Conservation (phyloP, 2,113 vertebrate species). For the Podarcis cretensis region DNA sequence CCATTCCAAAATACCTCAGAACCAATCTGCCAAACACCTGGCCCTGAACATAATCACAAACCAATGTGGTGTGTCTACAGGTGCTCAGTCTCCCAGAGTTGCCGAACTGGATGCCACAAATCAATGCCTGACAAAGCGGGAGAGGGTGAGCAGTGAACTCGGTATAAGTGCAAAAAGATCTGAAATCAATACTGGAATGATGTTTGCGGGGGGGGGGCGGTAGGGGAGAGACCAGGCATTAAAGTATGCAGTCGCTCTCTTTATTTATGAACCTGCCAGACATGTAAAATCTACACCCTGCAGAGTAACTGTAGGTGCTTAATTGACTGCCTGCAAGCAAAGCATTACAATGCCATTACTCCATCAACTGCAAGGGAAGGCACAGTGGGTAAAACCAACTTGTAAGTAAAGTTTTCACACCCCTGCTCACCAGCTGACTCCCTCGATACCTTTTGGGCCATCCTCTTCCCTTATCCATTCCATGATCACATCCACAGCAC, state of each 20-base stretch:
- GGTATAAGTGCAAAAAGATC: neutral
- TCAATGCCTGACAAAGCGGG: neutral
- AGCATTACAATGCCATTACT: constrained; percentile 65
- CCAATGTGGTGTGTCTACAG: neutral
- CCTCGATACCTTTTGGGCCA: constrained; percentile 49
- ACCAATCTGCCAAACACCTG: neutral
- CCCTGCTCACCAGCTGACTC: constrained; percentile 52
- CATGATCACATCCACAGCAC: constrained; percentile 27
- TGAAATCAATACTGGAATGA: constrained; percentile 14
- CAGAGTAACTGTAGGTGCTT: constrained; percentile 72
- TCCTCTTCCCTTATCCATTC: constrained; percentile 31
- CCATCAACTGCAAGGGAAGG: constrained; percentile 53
- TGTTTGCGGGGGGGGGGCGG: neutral
- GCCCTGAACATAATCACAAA: neutral
- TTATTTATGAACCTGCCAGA: constrained; percentile 69
- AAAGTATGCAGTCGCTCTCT: constrained; percentile 52
- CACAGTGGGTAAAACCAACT: constrained; percentile 59
- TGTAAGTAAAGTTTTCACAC: constrained; percentile 72
- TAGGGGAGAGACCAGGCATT: neutral
- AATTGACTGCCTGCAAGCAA: constrained; percentile 74
- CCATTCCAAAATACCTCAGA: constrained; percentile 1
- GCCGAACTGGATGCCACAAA: neutral
- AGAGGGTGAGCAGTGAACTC: neutral
- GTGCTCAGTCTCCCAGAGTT: neutral
- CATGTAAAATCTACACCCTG: constrained; percentile 67